Evolutionary conservation across 2,888 invertebrate genomes (phyloP).

Genomic region (Theodoxus fluviatilis): DNA sequence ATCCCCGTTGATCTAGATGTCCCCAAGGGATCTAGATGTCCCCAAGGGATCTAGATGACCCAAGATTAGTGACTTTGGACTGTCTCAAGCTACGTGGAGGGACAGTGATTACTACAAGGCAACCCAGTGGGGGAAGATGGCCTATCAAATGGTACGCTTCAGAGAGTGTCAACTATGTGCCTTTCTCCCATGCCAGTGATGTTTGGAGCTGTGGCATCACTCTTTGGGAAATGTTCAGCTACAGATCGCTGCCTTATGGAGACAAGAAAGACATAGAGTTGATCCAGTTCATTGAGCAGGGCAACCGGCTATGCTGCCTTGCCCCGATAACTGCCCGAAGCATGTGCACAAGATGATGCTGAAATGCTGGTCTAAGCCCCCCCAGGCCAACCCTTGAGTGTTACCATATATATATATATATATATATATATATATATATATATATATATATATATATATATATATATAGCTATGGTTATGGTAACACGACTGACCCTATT

Average conservation of each 20-base stretch:
- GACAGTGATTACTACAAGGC: slow-evolving; percentile 83
- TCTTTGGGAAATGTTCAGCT: slow-evolving; percentile 94
- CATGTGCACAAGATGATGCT: slow-evolving; percentile 83
- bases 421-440: no score
- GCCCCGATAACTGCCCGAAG: slow-evolving; percentile 80
- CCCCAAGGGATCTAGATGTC: no score
- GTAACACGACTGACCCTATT: no score
- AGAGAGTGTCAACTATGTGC: slow-evolving; percentile 91
- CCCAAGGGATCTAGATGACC: no score
- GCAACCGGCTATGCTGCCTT: slow-evolving; percentile 77
- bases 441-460: no score
- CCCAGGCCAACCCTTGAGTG: no score
- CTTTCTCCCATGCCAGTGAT: slow-evolving; percentile 89
- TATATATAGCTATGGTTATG: no score
- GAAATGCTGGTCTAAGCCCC: slow-evolving; percentile 91
- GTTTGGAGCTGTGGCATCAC: slow-evolving; percentile 96
- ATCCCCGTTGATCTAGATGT: no score
- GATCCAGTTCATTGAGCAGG: slow-evolving; percentile 82
- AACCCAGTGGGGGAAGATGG: slow-evolving; percentile 82
- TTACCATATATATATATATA: no score
- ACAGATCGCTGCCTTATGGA: slow-evolving; percentile 87
- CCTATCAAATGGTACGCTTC: slow-evolving; percentile 91
- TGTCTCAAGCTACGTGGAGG: slow-evolving; percentile 82
- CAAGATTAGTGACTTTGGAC: slow-evolving; percentile 95
- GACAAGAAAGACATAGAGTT: slow-evolving; percentile 88